Conservation (phyloP, 2,888 invertebrate genomes). For the Bhutanitis thaidina region DNA sequence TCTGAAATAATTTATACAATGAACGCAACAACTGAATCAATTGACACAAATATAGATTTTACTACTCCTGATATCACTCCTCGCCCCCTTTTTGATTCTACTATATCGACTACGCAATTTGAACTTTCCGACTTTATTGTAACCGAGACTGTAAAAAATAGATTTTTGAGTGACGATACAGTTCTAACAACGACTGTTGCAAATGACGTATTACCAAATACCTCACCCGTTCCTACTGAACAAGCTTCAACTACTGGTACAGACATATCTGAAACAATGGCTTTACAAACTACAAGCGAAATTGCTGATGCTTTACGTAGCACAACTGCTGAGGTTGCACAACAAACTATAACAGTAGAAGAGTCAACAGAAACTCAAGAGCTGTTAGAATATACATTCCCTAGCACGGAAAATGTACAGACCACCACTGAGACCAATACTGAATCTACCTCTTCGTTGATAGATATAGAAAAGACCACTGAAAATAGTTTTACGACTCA, state of each 20-base stretch:
- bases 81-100: not conserved
- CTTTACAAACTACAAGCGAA: slow-evolving; percentile 25
- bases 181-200: not conserved
- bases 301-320: slow-evolving; percentile 27
- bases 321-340: slow-evolving; percentile 19
- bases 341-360: slow-evolving; percentile 21
- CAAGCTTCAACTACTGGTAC: slow-evolving; percentile 19
- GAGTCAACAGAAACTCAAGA: slow-evolving; percentile 12
- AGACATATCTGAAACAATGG: slow-evolving; percentile 20
- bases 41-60: slow-evolving; percentile 21
- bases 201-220: slow-evolving; percentile 19
- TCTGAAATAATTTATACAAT: slow-evolving; percentile 62
- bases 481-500: slow-evolving; percentile 31
- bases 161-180: not conserved
- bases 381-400: slow-evolving; percentile 6
- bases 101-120: not conserved
- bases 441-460: slow-evolving; percentile 35
- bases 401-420: slow-evolving; percentile 23
- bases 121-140: not conserved
- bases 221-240: slow-evolving; percentile 24
- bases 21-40: slow-evolving; percentile 47
- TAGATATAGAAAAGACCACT: slow-evolving; percentile 26
- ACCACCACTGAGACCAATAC: slow-evolving; percentile 30
- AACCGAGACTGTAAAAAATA: slow-evolving; percentile 6
- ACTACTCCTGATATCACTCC: not conserved